phyloP scores from a whole-genome alignment of 2,888 invertebrate species.

The Odontothrips loti region DNA sequence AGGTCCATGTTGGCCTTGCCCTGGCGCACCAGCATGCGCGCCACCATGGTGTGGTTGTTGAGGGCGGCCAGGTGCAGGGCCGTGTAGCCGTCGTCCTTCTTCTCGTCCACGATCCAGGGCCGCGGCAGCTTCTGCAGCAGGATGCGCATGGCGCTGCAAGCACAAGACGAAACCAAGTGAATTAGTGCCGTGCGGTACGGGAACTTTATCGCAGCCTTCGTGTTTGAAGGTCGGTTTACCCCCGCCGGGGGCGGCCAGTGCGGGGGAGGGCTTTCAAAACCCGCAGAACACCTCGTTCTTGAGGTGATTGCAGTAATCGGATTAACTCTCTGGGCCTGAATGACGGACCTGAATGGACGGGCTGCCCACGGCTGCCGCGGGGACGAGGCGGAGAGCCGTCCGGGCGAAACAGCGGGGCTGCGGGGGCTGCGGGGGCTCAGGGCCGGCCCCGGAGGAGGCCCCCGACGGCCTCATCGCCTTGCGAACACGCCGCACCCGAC shows the following conservation, averaged over 20 bases:
- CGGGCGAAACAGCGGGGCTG: neutral
- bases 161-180: neutral
- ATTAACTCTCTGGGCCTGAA: neutral
- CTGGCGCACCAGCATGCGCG: conserved; percentile 78
- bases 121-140: conserved; percentile 86
- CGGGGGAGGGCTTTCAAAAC: neutral
- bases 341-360: no score
- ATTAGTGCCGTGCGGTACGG: neutral
- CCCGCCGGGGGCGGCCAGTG: neutral
- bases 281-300: conserved; percentile 22
- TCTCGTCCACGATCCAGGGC: conserved; percentile 97
- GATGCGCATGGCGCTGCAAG: conserved; percentile 89
- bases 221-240: no score
- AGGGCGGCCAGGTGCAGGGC: conserved; percentile 92
- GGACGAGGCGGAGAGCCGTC: neutral
- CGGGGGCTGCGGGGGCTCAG: neutral
- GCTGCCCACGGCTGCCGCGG: no score
- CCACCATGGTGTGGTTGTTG: conserved; percentile 96
- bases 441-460: neutral
- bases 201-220: no score
- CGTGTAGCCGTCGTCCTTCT: conserved; percentile 97
- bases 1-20: conserved; percentile 92
- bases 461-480: neutral
- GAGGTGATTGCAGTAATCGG: conserved; percentile 24
- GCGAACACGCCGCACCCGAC: neutral